A percentile compares a stretch with the other conserved stretches of the same genome.
Conservation (phyloP, 2,888 invertebrate species). For the Xylocampa areola region DNA sequence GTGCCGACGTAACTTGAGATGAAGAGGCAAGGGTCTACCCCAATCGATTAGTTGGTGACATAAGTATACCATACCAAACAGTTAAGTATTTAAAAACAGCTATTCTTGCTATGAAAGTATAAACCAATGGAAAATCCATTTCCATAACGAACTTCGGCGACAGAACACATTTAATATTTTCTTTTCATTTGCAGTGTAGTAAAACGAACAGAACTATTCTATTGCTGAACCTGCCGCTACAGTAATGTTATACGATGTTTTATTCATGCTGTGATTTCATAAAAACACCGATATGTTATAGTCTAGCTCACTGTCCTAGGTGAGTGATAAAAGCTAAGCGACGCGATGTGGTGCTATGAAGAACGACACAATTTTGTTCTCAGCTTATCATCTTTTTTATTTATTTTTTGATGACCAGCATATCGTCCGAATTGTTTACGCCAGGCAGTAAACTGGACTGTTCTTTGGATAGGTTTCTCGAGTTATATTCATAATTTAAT, state of each 20-base stretch:
- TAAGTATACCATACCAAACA: no score
- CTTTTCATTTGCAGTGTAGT: slow-evolving; percentile 29
- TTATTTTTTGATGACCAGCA: no score
- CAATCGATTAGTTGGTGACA: no score
- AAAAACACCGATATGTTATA: slow-evolving; percentile 52
- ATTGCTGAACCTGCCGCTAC: slow-evolving; percentile 24
- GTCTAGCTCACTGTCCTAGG: slow-evolving; percentile 2
- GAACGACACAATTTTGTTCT: not conserved
- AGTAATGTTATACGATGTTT: slow-evolving; percentile 40
- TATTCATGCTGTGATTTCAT: slow-evolving; percentile 61
- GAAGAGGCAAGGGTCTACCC: no score
- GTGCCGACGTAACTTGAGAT: no score
- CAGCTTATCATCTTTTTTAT: no score
- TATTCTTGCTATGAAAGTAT: not conserved
- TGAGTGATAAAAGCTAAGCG: not conserved
- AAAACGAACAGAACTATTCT: slow-evolving; percentile 35
- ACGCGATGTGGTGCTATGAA: not conserved
- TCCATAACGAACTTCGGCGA: slow-evolving; percentile 1
- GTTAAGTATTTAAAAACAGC: not conserved
- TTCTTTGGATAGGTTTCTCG: no score
- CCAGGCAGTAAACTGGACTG: no score
- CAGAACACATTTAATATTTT: slow-evolving; percentile 26
- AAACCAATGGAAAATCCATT: slow-evolving; percentile 22
- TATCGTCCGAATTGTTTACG: no score
- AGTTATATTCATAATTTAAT: no score